Evolutionary conservation across 2,113 vertebrate species (phyloP), one percentile per base, ranked within the genome.

Genomic region (Pterocles orientalis): DNA sequence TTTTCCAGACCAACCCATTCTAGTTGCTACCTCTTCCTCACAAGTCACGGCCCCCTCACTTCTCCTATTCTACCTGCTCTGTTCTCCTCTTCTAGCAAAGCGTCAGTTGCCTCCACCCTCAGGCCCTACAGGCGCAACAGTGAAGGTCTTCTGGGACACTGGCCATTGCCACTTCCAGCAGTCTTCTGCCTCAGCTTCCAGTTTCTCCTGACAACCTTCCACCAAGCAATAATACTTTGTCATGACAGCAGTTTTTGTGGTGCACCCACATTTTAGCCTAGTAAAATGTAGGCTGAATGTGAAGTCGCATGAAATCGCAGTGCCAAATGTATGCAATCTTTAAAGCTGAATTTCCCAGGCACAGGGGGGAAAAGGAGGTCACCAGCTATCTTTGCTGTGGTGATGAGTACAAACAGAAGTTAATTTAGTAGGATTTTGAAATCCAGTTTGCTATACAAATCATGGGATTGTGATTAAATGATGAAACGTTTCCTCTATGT

Each of bases 311-410:
- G 33, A 86, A 92, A 75, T 92, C 54, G 19, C 47, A 86, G 51
- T 36, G 54, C 58, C 23, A 15, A 14, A 5, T 12, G 28, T 70
- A 34, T n/a, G 48, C 34, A 36, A 31, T 61, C 10, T 62, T 77
- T 45, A 18, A n/a, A 70, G 43, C 0, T 70, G 54, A 48, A 33
- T 78, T 75, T 71, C 41, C 58, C 36, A 26, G 56, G 60, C 33
- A 24, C 1, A 0, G 41, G 14, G 41, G 14, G 43, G 24, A 13
- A 93, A 71, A 91, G 50, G 51, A 82, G 51, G 25, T 36, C 34
- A 43, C 25, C 1, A 3, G 68, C 36, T 71, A 23, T 0, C 0
- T 69, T 82, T 71, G 53, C 51, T 0, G 0, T 47, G 47, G 57
- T 86, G n/a, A 25, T 56, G 9, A 86, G 53, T 45, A 45, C n/a